Evolutionary conservation across 1,140 invertebrate genomes (phyloP).

Genomic region (Cephus cinctus): DNA sequence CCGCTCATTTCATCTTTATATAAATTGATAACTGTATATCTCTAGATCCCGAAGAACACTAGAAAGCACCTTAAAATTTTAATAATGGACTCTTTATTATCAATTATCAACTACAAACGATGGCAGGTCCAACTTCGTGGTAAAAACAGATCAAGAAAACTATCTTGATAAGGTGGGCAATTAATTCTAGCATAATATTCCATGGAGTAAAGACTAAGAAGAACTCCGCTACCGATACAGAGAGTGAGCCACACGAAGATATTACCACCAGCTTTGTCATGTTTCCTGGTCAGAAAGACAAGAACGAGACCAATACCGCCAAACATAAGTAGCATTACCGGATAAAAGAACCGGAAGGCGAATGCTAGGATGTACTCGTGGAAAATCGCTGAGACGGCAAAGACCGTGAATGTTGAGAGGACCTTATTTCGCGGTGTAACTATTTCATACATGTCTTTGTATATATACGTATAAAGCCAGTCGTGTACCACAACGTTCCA

Average conservation of each 20-base stretch:
- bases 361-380: slow-evolving; percentile 85
- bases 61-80: neutral
- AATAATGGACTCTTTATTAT: neutral
- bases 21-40: neutral
- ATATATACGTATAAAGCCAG: slow-evolving; percentile 92
- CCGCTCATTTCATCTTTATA: neutral
- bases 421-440: slow-evolving; percentile 54
- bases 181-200: slow-evolving; percentile 84
- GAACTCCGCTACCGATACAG: slow-evolving; percentile 73
- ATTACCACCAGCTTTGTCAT: slow-evolving; percentile 65
- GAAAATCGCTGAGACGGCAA: slow-evolving; percentile 69
- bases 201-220: slow-evolving; percentile 78
- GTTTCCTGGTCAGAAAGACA: slow-evolving; percentile 59
- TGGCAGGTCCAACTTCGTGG: slow-evolving; percentile 64
- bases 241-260: slow-evolving; percentile 79
- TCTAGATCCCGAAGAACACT: neutral
- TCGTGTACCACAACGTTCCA: slow-evolving; percentile 96
- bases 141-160: slow-evolving; percentile 51
- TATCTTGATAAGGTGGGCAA: slow-evolving; percentile 60
- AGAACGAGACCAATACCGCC: slow-evolving; percentile 60
- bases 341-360: slow-evolving; percentile 82
- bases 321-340: slow-evolving; percentile 76
- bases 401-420: slow-evolving; percentile 60
- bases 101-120: too few species aligned
- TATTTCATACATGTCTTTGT: slow-evolving; percentile 76